These are phyloP conservation scores for Choloepus hoffmanni DNA, from an alignment of 2,113 vertebrate species.

Conservation along the genomic window DNA sequence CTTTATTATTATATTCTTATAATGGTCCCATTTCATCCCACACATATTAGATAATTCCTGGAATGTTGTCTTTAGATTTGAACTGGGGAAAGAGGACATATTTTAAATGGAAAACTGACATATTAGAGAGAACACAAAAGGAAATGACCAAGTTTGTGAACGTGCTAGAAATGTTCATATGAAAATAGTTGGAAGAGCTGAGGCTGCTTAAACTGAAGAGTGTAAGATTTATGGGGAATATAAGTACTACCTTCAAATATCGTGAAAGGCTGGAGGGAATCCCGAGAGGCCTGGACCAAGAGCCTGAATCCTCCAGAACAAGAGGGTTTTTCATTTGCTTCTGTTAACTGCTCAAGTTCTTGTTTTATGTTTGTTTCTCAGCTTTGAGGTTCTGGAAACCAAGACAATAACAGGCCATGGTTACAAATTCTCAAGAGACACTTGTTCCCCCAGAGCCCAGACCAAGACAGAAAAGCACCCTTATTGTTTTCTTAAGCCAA, in stretches of 20 bases:
- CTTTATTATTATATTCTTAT: neutral
- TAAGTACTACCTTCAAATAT: neutral
- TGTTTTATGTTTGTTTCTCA: neutral
- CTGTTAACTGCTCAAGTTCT: neutral
- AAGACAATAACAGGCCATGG: neutral
- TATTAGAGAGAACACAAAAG: neutral
- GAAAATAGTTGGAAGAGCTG: neutral
- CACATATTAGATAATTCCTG: neutral
- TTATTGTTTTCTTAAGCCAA: neutral
- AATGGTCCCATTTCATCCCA: neutral
- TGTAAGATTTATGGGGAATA: neutral
- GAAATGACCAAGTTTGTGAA: neutral
- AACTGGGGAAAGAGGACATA: neutral
- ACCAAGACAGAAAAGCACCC: neutral
- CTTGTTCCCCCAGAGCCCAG: neutral
- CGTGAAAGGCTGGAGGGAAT: neutral
- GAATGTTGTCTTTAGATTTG: neutral
- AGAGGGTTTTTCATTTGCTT: neutral
- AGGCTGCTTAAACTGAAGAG: neutral
- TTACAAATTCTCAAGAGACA: neutral
- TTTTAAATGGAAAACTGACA: neutral
- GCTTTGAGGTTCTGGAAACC: neutral
- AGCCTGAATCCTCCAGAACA: neutral
- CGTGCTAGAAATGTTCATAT: neutral
- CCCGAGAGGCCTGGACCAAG: neutral